Evolutionary conservation across 2,113 vertebrate species (phyloP).

Genomic region (Varanus salvator): DNA sequence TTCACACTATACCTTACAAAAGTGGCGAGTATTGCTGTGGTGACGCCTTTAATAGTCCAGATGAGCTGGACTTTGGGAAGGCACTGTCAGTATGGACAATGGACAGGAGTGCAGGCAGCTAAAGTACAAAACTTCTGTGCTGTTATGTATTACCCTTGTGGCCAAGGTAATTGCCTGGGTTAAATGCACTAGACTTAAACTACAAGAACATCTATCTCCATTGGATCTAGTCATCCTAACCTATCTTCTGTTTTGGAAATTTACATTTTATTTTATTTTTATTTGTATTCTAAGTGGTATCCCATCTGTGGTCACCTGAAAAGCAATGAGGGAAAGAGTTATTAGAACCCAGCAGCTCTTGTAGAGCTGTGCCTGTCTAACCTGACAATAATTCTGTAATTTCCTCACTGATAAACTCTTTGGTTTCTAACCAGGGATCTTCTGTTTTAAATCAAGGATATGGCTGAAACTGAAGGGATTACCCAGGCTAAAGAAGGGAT

Average conservation of each 20-base stretch:
- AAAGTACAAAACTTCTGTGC: no score
- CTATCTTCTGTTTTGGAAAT: background rate
- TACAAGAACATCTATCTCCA: background rate
- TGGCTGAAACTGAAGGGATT: background rate
- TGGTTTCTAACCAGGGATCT: background rate
- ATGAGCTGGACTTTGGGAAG: no score
- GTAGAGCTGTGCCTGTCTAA: background rate
- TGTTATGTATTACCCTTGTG: background rate
- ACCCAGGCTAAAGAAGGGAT: background rate
- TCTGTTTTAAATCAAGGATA: background rate
- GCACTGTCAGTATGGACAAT: background rate
- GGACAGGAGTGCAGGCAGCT: background rate
- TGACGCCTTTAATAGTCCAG: background rate
- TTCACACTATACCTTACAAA: background rate
- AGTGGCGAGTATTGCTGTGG: background rate
- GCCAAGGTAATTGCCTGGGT: background rate
- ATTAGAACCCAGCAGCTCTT: no score
- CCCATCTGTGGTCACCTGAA: no score
- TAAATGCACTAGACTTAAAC: background rate
- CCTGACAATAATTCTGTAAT: background rate
- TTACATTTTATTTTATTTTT: background rate
- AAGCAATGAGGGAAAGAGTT: no score
- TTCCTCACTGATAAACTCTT: background rate
- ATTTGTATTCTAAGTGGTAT: no score
- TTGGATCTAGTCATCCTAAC: background rate